phyloP scores from a whole-genome alignment of 2,797 vertebrate genomes.

The Pampus argenteus region DNA sequence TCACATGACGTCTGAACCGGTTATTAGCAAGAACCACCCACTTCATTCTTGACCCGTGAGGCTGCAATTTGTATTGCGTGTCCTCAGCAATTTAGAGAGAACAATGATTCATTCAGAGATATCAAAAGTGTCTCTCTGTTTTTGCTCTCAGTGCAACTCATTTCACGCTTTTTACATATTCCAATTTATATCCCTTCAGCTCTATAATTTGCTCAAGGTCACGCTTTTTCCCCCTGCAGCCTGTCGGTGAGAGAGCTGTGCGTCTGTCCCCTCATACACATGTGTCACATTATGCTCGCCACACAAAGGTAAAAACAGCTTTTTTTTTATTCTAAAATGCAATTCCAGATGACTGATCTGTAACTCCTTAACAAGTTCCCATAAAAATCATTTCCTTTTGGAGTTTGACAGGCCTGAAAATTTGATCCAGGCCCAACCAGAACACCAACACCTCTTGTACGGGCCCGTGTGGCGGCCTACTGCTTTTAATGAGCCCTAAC shows the following conservation, averaged over 20 bases:
- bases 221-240: conserved; percentile 28
- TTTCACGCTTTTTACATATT: conserved; percentile 34
- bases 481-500: conserved; percentile 40
- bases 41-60: conserved; percentile 60
- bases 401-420: conserved; percentile 37
- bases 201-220: conserved; percentile 31
- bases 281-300: conserved; percentile 49
- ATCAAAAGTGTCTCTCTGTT: conserved; percentile 29
- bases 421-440: conserved; percentile 27
- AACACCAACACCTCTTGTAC: conserved; percentile 31
- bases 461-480: neutral
- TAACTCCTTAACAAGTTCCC: conserved; percentile 44
- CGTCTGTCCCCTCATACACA: conserved; percentile 25
- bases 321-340: conserved; percentile 54
- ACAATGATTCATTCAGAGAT: conserved; percentile 54
- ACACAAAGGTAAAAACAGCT: conserved; percentile 52
- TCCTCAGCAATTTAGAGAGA: conserved; percentile 33
- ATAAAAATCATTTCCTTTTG: conserved; percentile 46
- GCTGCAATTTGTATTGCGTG: conserved; percentile 24
- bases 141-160: conserved; percentile 31
- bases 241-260: neutral
- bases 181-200: conserved; percentile 21
- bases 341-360: conserved; percentile 64
- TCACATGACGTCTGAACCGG: conserved; percentile 5
- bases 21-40: conserved; percentile 54